Evolutionary conservation across 2,888 invertebrate genomes (phyloP).

Genomic region (Callyntrura guangdongensis): DNA sequence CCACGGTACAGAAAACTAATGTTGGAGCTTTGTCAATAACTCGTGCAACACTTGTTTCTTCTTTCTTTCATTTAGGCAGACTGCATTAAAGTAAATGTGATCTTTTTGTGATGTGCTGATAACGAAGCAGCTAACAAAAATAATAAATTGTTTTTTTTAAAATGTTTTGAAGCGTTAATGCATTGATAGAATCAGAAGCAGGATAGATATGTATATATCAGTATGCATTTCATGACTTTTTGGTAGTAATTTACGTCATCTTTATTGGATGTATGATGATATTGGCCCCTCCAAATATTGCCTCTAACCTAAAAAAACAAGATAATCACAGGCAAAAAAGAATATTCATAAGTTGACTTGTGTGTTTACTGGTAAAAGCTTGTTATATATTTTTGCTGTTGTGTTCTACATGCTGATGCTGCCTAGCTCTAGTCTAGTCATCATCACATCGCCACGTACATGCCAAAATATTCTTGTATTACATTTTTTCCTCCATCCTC

Average conservation of each 20-base stretch:
- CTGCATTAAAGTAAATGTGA: background rate
- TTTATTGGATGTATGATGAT: conserved; percentile 18
- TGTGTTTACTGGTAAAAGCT: background rate
- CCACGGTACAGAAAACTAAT: background rate
- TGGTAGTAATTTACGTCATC: conserved; percentile 42
- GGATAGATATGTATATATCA: conserved; percentile 20
- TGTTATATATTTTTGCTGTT: background rate
- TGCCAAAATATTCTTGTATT: background rate
- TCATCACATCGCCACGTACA: background rate
- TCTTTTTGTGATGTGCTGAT: background rate
- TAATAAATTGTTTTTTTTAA: background rate
- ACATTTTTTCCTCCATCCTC: background rate
- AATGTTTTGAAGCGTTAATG: background rate
- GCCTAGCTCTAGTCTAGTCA: background rate
- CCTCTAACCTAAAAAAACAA: conserved; percentile 13
- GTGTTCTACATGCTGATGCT: background rate
- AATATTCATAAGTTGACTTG: background rate
- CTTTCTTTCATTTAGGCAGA: background rate
- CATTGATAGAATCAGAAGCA: background rate
- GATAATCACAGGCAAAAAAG: background rate
- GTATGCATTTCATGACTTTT: conserved; percentile 49
- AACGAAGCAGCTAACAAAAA: conserved; percentile 8
- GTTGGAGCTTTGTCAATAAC: background rate
- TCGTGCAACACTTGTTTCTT: background rate
- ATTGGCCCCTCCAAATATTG: background rate